These are phyloP conservation scores for Listronotus bonariensis DNA, from an alignment of 1,140 invertebrate species.

Conservation along the genomic window DNA sequence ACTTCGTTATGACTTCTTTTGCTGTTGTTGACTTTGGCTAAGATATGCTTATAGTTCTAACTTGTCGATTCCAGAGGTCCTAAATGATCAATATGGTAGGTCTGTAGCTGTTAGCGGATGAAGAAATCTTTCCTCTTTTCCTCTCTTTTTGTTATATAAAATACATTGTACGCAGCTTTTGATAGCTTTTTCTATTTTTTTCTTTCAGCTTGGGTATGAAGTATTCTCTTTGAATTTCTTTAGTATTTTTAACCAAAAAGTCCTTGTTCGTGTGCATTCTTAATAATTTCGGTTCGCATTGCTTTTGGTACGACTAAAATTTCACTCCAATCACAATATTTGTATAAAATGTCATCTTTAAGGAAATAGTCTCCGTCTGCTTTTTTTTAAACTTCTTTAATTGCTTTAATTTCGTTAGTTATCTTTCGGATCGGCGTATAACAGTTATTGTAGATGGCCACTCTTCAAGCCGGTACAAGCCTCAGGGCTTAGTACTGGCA, in stretches of 20 bases:
- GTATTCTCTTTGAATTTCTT: slow-evolving; percentile 51
- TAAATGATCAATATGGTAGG: slow-evolving; percentile 52
- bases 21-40: slow-evolving; percentile 48
- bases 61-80: slow-evolving; percentile 46
- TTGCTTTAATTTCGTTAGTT: slow-evolving; percentile 36
- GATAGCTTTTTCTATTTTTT: slow-evolving; percentile 51
- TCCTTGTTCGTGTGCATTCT: slow-evolving; percentile 37
- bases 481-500: no score
- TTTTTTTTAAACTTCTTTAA: no score
- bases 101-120: slow-evolving; percentile 43
- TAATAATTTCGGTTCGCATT: slow-evolving; percentile 40
- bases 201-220: slow-evolving; percentile 50
- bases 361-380: slow-evolving; percentile 41
- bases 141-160: slow-evolving; percentile 50
- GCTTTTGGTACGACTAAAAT: slow-evolving; percentile 33
- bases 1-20: slow-evolving; percentile 42
- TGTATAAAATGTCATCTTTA: slow-evolving; percentile 38
- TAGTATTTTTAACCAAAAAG: slow-evolving; percentile 50
- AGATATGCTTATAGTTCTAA: slow-evolving; percentile 55
- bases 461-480: no score
- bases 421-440: no score
- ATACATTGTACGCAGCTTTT: slow-evolving; percentile 52
- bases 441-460: no score
- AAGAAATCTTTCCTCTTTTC: slow-evolving; percentile 53
- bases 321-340: slow-evolving; percentile 34